Evolutionary conservation across 2,888 invertebrate genomes (phyloP), one percentile per base, ranked within the genome.

Genomic region (Tachystola acroxantha): DNA sequence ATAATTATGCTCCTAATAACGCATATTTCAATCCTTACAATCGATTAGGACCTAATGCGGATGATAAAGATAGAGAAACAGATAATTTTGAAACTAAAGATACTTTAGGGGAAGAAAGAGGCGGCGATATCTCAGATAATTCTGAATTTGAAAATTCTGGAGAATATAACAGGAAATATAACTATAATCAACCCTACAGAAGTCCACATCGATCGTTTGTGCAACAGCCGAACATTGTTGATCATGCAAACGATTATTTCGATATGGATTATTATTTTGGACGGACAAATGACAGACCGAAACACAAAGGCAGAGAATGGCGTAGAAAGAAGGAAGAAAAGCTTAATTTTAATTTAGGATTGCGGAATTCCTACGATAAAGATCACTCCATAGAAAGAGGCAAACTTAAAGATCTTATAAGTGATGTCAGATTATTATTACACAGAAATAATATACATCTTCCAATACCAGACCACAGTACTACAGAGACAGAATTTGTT

Each of bases 11-110:
- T 3, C 64, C 75, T 1, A 45, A 64, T 5, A 58, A 70, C 24
- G 78, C 72, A 1, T 63, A 67, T 40, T 77, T 57, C 22, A 69
- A 69, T 34, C 54, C 76, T 3, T 36, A 55, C 7, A 77, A 78
- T 39, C 57, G 57, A 12, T 57, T 57, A 7, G 73, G 67, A 10
- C 68, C 68, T 0, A 65, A 70, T 22, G 38, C 36, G 2, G 50
- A 24, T 2, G n/a, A 24, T n/a, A n/a, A 4, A 24, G 24, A 24
- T 1, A n/a, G 2, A 24, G 24, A 24, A 9, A n/a, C n/a, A 24
- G 24, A 24, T n/a, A 1, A n/a, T n/a, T 2, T 24, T n/a, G 9
- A 24, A 24, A 9, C 16, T 6, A 6, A 7, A 22, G n/a, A 24
- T n/a, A 9, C n/a, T 2, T 6, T 24, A 4, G 24, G 1, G 4